These are phyloP conservation scores for Pteruthius melanotis DNA, from an alignment of 2,113 vertebrate genomes.

Conservation along the genomic window DNA sequence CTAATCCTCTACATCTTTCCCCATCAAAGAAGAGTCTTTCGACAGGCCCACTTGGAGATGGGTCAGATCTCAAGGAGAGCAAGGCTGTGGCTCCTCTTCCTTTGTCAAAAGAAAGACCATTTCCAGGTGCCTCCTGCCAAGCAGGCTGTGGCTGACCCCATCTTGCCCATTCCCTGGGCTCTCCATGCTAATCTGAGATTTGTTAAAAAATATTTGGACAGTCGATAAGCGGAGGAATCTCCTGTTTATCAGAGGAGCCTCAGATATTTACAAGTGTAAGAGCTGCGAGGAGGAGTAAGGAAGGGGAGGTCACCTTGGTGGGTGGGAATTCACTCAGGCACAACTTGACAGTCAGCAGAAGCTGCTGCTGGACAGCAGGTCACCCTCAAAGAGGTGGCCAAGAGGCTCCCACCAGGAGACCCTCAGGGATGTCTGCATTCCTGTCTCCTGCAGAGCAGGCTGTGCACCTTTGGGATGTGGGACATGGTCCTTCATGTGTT, in stretches of 20 bases:
- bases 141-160: background rate
- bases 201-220: conserved; percentile 48
- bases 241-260: conserved; percentile 37
- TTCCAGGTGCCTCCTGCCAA: conserved; percentile 13
- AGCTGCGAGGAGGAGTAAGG: background rate
- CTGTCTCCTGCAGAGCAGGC: background rate
- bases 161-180: background rate
- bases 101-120: background rate
- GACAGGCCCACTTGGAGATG: background rate
- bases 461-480: background rate
- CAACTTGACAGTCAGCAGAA: background rate
- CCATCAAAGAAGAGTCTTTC: background rate
- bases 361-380: background rate
- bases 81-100: background rate
- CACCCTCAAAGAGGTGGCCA: background rate
- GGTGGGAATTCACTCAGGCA: background rate
- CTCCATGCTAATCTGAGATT: conserved; percentile 4
- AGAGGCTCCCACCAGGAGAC: background rate
- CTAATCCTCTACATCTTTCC: background rate
- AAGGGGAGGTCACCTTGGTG: background rate
- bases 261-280: conserved; percentile 31
- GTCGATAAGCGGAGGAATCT: conserved; percentile 23
- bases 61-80: background rate
- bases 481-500: background rate
- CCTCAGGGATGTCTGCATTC: background rate